A percentile compares a stretch with the other conserved stretches of the same genome.
Conservation (phyloP, 2,888 invertebrate genomes). For the Tupiocoris notatus region DNA sequence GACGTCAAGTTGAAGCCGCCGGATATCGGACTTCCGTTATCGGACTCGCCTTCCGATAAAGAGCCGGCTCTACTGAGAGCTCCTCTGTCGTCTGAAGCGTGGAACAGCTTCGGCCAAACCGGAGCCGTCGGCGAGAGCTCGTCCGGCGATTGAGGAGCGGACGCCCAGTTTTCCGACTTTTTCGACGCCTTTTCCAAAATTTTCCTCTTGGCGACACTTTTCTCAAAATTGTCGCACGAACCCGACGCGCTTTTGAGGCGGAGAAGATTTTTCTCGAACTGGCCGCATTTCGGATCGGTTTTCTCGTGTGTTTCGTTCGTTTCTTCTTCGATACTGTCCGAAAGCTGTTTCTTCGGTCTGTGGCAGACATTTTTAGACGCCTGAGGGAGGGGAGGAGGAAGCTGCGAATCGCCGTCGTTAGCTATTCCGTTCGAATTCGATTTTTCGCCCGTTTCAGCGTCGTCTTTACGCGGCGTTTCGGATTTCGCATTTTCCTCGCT, state of each 20-base stretch:
- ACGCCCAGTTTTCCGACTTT: constrained; percentile 54
- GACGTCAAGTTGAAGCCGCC: constrained; percentile 61
- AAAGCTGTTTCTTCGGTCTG: constrained; percentile 4
- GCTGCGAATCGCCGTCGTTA: constrained; percentile 8
- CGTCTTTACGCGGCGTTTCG: no score
- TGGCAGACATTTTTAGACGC: not conserved
- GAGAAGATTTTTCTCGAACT: not conserved
- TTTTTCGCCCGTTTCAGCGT: no score
- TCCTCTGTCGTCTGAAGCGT: constrained; percentile 47
- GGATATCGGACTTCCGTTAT: constrained; percentile 52
- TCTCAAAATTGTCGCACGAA: not conserved
- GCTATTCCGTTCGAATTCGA: not conserved
- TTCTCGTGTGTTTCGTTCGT: not conserved
- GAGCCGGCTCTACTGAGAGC: constrained; percentile 61
- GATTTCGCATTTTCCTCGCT: no score
- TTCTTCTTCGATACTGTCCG: constrained; percentile 25
- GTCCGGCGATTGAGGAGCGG: constrained; percentile 55
- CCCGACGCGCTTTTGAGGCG: not conserved
- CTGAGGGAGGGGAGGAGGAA: constrained; percentile 8
- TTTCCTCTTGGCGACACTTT: not conserved
- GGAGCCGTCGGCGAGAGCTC: constrained; percentile 1
- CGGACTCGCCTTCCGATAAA: constrained; percentile 71
- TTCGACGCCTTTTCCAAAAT: constrained; percentile 55
- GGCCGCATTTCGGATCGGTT: not conserved
- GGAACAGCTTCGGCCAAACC: constrained; percentile 9